Evolutionary conservation across 2,113 vertebrate genomes (phyloP).

Genomic region (Catagonus wagneri): DNA sequence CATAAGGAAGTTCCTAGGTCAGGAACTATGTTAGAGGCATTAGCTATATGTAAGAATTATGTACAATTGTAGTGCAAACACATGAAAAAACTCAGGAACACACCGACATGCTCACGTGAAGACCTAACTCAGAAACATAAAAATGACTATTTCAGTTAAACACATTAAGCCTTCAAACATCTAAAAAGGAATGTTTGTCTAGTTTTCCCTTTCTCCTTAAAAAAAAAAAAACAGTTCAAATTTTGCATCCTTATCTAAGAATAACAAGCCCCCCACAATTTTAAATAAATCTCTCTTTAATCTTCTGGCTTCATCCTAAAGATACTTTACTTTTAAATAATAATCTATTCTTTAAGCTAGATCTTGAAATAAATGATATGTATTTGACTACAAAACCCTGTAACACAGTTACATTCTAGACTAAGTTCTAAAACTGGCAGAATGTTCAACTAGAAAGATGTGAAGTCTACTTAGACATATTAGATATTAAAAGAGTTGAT

Average conservation of each 20-base stretch:
- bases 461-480: not conserved
- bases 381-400: not conserved
- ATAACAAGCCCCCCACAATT: not conserved
- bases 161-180: constrained; percentile 26
- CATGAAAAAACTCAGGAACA: not conserved
- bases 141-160: not conserved
- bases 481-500: not conserved
- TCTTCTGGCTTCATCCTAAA: constrained; percentile 49
- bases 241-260: not conserved
- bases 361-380: not conserved
- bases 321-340: not conserved
- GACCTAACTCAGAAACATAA: not conserved
- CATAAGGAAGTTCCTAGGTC: too few relatives aligned
- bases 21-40: not conserved
- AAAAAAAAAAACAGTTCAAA: not conserved
- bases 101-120: not conserved
- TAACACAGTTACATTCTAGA: not conserved
- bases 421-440: not conserved
- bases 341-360: not conserved
- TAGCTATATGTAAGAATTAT: not conserved
- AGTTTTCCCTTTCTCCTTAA: not conserved
- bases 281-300: constrained; percentile 47
- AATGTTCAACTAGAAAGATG: constrained; percentile 12
- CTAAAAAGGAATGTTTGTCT: not conserved
- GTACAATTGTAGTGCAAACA: not conserved